Evolutionary conservation across 64 coral and sea anemone species (phyloP).

Genomic region (Montipora capricornis): DNA sequence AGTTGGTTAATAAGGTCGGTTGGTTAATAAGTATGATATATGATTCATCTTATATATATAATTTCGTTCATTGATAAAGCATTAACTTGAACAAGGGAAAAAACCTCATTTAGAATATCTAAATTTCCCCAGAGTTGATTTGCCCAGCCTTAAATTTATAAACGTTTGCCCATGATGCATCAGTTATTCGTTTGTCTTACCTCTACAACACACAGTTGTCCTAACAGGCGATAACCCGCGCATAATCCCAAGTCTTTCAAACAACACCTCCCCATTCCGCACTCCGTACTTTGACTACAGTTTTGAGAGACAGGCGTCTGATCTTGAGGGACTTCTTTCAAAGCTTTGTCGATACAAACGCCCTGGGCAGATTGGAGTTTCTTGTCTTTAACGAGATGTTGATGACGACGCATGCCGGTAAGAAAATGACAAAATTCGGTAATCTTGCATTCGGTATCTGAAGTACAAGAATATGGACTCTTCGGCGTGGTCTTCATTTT

Average conservation of each 20-base stretch:
- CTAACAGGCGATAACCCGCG: conserved; percentile 11
- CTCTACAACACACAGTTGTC: conserved; percentile 47
- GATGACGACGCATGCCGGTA: background rate
- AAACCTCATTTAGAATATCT: too few relatives aligned
- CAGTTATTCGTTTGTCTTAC: background rate
- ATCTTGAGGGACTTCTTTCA: conserved; percentile 32
- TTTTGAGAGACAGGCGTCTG: conserved; percentile 16
- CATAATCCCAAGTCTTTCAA: conserved; percentile 29
- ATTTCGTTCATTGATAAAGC: too few relatives aligned
- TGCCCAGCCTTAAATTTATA: too few relatives aligned
- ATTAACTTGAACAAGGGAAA: too few relatives aligned
- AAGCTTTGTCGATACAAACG: conserved; percentile 16
- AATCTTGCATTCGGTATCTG: conserved; percentile 35
- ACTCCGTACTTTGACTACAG: conserved; percentile 29
- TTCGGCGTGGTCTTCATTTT: background rate
- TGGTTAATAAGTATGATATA: too few relatives aligned
- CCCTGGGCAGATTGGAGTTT: background rate
- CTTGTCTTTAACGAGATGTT: background rate
- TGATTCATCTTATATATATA: too few relatives aligned
- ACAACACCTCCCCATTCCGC: conserved; percentile 42
- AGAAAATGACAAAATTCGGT: conserved; percentile 53
- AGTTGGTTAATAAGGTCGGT: too few relatives aligned
- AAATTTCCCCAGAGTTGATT: too few relatives aligned
- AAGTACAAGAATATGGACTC: conserved; percentile 13
- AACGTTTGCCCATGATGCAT: too few relatives aligned